Evolutionary conservation across 2,797 vertebrate species (phyloP), one percentile per base, ranked within the genome.

Genomic region (Dryobates pubescens): DNA sequence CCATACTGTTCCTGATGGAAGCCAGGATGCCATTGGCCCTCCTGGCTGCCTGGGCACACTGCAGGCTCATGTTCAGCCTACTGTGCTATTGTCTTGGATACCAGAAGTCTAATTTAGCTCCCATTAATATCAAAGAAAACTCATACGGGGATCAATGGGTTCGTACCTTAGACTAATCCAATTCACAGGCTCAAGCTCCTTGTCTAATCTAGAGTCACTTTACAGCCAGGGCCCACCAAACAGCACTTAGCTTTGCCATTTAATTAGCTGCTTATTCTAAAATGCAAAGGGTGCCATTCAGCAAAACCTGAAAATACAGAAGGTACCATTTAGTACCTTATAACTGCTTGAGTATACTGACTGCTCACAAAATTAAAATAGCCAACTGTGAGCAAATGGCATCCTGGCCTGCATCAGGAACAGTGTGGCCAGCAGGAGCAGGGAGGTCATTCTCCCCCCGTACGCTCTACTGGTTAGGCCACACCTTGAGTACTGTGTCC

Each of bases 191-290:
- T 58, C 62, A 71, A 64, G 47, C 68, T 49, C 79, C 19, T 73
- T 38, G 16, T 20, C 41, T 79, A 59, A 82, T 49, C 69, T 64
- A 74, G 30, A 70, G 24, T 14, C 57, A 82, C 54, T 58, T 57
- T 81, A 58, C 15, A 75, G 4, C 23, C 26, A 1, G 27, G 30
- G 54, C 27, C 53, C 3, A 1, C 57, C 59, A 93, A 89, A 91
- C n/a, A 84, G 61, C 61, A 69, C 45, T 76, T 34, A 76, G 73
- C 26, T 45, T 76, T 79, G 34, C 29, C 43, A 80, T 79, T 94
- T 95, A 84, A 94, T 93, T 82, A 93, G 65, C 36, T 73, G 24
- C 41, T 82, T 79, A 58, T 51, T 93, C 74, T 82, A 65, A 89
- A 94, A 88, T 0, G 6, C 61, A 73, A 92, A 94, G 38, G 22